phyloP scores from a whole-genome alignment of 64 coral and sea anemone genomes.

The Platygyra sinensis region DNA sequence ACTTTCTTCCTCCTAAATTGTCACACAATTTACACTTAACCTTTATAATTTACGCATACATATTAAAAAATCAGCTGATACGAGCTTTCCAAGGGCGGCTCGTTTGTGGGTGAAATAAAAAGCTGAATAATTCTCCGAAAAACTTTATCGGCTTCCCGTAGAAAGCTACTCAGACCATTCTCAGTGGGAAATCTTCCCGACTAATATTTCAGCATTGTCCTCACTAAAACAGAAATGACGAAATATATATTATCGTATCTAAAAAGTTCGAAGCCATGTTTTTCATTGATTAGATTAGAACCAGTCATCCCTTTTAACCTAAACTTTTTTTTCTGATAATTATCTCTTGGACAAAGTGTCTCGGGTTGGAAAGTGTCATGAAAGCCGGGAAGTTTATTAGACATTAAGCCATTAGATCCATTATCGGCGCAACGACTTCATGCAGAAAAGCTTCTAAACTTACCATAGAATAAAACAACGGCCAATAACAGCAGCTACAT shows the following conservation, averaged over 20 bases:
- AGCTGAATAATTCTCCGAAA: background rate
- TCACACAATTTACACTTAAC: background rate
- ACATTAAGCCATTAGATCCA: background rate
- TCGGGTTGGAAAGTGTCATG: background rate
- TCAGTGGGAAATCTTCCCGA: background rate
- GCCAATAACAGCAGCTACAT: background rate
- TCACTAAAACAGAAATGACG: too few relatives aligned
- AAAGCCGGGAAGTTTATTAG: background rate
- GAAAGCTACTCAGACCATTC: background rate
- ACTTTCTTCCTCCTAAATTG: background rate
- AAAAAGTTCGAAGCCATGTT: background rate
- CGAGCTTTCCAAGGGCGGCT: background rate
- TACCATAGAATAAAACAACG: background rate
- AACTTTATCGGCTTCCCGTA: background rate
- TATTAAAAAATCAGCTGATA: background rate
- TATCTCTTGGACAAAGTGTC: conserved; percentile 21
- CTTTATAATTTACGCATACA: conserved; percentile 4
- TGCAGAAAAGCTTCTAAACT: background rate
- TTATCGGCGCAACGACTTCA: background rate
- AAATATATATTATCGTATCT: background rate
- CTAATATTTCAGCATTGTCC: background rate
- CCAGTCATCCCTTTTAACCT: background rate
- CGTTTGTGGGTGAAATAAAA: background rate
- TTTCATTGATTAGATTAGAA: background rate
- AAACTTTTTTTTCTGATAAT: background rate